Evolutionary conservation across 2,888 invertebrate genomes (phyloP).

Genomic region (Agriopis leucophaearia): DNA sequence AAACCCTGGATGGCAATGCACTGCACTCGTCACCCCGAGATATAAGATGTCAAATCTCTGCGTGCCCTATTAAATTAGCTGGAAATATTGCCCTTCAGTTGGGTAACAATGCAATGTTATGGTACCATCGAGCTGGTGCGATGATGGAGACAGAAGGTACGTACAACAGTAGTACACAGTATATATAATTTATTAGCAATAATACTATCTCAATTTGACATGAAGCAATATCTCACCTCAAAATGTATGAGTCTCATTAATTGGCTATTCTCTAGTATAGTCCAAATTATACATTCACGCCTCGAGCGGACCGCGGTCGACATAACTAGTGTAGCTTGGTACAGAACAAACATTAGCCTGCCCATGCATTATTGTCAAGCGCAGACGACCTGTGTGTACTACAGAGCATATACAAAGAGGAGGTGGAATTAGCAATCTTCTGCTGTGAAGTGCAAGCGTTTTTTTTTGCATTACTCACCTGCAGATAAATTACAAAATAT

Average conservation of each 20-base stretch:
- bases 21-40: no score
- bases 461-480: no score
- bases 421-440: background rate
- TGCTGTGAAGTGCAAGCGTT: background rate
- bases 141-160: no score
- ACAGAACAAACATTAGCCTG: constrained; percentile 82
- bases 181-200: background rate
- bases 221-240: constrained; percentile 36
- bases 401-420: background rate
- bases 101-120: no score
- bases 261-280: constrained; percentile 72
- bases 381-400: constrained; percentile 60
- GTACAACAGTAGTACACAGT: no score
- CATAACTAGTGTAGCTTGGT: constrained; percentile 80
- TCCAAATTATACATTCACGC: constrained; percentile 83
- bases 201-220: background rate
- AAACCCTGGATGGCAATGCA: no score
- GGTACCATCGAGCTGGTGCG: no score
- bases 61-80: no score
- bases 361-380: constrained; percentile 87
- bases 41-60: no score
- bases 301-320: constrained; percentile 77
- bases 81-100: no score
- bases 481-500: no score
- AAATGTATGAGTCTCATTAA: constrained; percentile 82